Evolutionary conservation across 2,113 vertebrate species (phyloP).

Genomic region (Hippoglossus stenolepis): DNA sequence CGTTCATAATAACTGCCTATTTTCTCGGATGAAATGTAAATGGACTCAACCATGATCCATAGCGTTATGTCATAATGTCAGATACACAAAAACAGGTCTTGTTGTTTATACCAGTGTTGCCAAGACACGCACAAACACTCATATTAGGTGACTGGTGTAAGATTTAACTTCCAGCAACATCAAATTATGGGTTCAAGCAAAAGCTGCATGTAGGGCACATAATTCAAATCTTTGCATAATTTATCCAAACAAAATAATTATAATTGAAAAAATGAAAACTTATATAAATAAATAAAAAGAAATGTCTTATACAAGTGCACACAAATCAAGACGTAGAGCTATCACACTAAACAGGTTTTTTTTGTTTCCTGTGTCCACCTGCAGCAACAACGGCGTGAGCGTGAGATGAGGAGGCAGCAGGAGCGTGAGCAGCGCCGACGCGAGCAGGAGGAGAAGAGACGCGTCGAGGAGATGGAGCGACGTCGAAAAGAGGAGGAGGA

Average conservation of each 20-base stretch:
- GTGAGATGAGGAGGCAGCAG: slow-evolving; percentile 96
- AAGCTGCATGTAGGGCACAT: background rate
- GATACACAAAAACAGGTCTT: too few species aligned
- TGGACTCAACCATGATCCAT: too few species aligned
- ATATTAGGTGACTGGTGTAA: too few species aligned
- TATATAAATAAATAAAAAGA: background rate
- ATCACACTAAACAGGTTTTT: background rate
- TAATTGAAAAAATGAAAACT: background rate
- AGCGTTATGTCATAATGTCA: too few species aligned
- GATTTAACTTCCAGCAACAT: too few species aligned
- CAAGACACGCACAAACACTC: too few species aligned
- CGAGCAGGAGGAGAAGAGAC: slow-evolving; percentile 95
- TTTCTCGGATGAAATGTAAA: too few species aligned
- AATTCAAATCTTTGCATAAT: background rate
- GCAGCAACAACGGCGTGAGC: slow-evolving; percentile 97
- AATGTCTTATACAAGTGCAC: background rate
- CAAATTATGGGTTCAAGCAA: background rate
- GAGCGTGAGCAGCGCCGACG: slow-evolving; percentile 96
- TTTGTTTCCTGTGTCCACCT: background rate
- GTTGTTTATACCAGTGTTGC: too few species aligned
- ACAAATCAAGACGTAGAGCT: background rate
- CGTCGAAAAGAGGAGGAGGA: slow-evolving; percentile 97
- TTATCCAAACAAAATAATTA: background rate
- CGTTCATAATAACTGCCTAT: too few species aligned
- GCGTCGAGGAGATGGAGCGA: slow-evolving; percentile 93